These are phyloP conservation scores for Bradypodion ventrale DNA, from an alignment of 2,797 vertebrate genomes.

Conservation along the genomic window DNA sequence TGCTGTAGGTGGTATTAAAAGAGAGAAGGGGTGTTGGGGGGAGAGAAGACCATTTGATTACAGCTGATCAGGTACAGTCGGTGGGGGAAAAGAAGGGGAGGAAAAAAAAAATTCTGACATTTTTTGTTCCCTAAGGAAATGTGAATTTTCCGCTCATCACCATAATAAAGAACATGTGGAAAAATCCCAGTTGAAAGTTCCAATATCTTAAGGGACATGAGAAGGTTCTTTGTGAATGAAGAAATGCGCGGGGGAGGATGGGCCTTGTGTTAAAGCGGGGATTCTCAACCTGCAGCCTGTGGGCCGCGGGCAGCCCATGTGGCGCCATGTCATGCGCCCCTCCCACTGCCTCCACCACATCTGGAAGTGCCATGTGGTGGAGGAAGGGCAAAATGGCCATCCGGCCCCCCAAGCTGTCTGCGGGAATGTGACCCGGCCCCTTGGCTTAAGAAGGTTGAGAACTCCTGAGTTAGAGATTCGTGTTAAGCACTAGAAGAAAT, in stretches of 20 bases:
- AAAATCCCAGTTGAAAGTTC: slow-evolving; percentile 24
- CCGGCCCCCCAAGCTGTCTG: no score
- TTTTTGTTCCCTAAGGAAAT: slow-evolving; percentile 44
- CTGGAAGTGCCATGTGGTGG: no score
- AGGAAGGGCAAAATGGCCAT: no score
- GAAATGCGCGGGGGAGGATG: neutral
- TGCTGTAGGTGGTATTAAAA: slow-evolving; percentile 72
- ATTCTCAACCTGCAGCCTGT: no score
- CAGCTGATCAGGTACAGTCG: slow-evolving; percentile 59
- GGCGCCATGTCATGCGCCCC: no score
- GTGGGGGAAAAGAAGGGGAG: slow-evolving; percentile 23
- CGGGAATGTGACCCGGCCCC: no score
- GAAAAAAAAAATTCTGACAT: slow-evolving; percentile 24
- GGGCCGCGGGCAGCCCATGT: no score
- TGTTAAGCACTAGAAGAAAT: slow-evolving; percentile 13
- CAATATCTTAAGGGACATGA: slow-evolving; percentile 40
- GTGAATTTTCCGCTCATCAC: slow-evolving; percentile 29
- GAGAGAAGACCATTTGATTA: slow-evolving; percentile 68
- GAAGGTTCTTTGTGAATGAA: neutral
- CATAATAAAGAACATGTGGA: slow-evolving; percentile 17
- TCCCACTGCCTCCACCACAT: no score
- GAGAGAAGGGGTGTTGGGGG: slow-evolving; percentile 50
- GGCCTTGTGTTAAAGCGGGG: slow-evolving; percentile 38
- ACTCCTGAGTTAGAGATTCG: slow-evolving; percentile 44
- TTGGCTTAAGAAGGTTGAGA: no score